A percentile compares a stretch with the other conserved stretches of the same genome.
phyloP scores from a whole-genome alignment of 2,888 invertebrate genomes.

The Clistopyga incitator region DNA sequence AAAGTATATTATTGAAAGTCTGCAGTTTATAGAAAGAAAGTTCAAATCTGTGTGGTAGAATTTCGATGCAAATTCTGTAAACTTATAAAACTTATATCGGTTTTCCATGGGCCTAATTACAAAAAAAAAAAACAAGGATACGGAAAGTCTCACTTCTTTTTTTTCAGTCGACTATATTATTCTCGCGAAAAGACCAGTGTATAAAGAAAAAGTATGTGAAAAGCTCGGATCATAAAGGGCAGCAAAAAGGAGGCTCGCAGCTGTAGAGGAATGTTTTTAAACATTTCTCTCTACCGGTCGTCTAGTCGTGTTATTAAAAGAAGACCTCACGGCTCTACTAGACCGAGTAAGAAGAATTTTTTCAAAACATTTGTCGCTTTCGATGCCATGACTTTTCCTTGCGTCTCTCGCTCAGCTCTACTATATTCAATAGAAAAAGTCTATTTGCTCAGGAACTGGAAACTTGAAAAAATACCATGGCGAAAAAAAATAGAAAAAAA shows the following conservation, averaged over 20 bases:
- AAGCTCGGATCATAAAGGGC: conserved; percentile 19
- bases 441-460: neutral
- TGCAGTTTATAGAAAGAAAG: neutral
- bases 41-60: neutral
- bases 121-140: neutral
- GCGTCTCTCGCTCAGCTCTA: neutral
- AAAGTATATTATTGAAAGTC: neutral
- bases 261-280: conserved; percentile 10
- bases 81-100: neutral
- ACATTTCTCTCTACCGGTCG: conserved; percentile 12
- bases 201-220: conserved; percentile 20
- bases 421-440: conserved; percentile 4
- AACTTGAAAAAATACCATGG: neutral
- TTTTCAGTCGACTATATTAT: conserved; percentile 12
- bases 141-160: neutral
- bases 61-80: neutral
- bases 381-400: neutral
- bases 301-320: conserved; percentile 14
- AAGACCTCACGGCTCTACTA: neutral
- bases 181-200: neutral
- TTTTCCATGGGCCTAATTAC: neutral
- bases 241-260: neutral
- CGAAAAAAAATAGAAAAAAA: neutral
- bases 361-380: neutral
- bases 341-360: neutral